Percentiles rank a stretch among this genome's conserved stretches.
Evolutionary conservation across 2,888 invertebrate species (phyloP).

Genomic region (Lasioglossum figueresi): DNA sequence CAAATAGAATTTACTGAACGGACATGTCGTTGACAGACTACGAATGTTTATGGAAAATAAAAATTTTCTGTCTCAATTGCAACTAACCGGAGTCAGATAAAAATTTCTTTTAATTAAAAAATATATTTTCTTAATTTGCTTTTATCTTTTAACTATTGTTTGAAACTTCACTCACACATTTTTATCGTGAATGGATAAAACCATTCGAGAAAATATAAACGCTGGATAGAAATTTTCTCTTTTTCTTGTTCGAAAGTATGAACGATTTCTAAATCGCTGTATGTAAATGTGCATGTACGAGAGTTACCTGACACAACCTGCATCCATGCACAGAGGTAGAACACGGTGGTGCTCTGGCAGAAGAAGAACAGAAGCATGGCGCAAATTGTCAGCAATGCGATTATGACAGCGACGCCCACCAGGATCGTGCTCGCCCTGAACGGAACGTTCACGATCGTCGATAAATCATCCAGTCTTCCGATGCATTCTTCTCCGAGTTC

Average conservation of each 20-base stretch:
- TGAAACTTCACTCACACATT: neutral
- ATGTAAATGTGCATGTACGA: too few relatives aligned
- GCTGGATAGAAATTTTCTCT: neutral
- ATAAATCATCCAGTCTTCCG: conserved; percentile 93
- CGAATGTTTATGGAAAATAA: neutral
- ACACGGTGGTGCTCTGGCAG: conserved; percentile 95
- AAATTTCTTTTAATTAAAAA: too few relatives aligned
- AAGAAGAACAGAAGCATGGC: conserved; percentile 97
- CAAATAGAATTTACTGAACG: neutral
- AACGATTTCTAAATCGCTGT: neutral
- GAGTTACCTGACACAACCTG: conserved; percentile 96
- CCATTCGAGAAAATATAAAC: neutral
- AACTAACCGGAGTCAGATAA: too few relatives aligned
- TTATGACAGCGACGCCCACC: conserved; percentile 93
- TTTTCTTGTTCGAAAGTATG: neutral
- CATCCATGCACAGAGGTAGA: conserved; percentile 97
- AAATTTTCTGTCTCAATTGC: too few relatives aligned
- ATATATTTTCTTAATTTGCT: too few relatives aligned
- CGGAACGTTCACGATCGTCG: conserved; percentile 92
- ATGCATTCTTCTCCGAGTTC: conserved; percentile 92
- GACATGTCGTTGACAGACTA: neutral
- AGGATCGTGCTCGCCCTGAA: conserved; percentile 95
- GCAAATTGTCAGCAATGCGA: conserved; percentile 94
- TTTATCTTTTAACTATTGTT: neutral
- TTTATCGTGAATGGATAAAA: neutral